These are phyloP conservation scores for Patella pellucida DNA, from an alignment of 2,888 invertebrate species.

Conservation along the genomic window DNA sequence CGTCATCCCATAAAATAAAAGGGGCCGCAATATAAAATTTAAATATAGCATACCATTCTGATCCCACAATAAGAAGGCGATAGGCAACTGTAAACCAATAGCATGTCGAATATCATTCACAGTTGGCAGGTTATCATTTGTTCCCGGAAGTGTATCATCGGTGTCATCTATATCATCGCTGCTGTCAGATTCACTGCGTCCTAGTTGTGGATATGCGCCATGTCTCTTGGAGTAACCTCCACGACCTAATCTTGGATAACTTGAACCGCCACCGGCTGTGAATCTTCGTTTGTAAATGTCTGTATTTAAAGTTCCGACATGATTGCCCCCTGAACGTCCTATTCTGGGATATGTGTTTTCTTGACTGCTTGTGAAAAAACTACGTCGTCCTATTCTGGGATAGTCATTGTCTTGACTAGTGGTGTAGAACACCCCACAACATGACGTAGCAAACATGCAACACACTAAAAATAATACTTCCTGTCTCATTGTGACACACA, in stretches of 20 bases:
- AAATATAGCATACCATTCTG: background rate
- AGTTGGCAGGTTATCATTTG: background rate
- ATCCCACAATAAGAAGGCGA: background rate
- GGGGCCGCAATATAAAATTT: too few species aligned
- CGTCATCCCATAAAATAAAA: too few species aligned
- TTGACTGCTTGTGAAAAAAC: slow-evolving; percentile 34
- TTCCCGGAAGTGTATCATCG: background rate
- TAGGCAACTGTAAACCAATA: background rate
- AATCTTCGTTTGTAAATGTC: background rate
- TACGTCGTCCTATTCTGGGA: slow-evolving; percentile 36
- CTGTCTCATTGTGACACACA: slow-evolving; percentile 14
- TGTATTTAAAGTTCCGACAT: background rate
- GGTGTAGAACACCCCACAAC: slow-evolving; percentile 40
- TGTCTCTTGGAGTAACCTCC: background rate
- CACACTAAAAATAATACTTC: slow-evolving; percentile 26
- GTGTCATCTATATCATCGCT: background rate
- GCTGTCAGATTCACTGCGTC: background rate
- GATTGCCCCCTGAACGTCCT: slow-evolving; percentile 24
- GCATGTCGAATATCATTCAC: background rate
- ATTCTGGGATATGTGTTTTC: slow-evolving; percentile 37
- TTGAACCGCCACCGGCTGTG: background rate
- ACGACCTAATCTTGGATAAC: background rate
- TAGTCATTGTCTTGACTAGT: slow-evolving; percentile 39
- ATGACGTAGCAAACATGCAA: slow-evolving; percentile 25
- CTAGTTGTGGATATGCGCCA: background rate